Evolutionary conservation across 2,113 vertebrate genomes (phyloP).

Genomic region (Callipepla squamata): DNA sequence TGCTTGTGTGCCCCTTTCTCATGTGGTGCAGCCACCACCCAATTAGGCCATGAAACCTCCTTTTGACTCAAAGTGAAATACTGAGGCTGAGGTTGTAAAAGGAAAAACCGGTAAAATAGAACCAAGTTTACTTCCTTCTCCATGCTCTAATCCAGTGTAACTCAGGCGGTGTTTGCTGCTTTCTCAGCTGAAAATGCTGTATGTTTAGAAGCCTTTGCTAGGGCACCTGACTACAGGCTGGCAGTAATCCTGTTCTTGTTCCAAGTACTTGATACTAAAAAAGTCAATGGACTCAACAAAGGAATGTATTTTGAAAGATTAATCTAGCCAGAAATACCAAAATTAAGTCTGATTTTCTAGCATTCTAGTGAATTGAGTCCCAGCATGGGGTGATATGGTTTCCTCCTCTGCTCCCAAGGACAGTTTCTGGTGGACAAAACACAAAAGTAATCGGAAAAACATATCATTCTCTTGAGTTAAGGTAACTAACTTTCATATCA

Average conservation of each 20-base stretch:
- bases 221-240: neutral
- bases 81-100: neutral
- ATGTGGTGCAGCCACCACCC: neutral
- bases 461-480: neutral
- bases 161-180: neutral
- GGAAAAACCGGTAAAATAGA: neutral
- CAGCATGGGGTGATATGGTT: neutral
- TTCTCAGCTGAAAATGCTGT: neutral
- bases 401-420: fast-evolving
- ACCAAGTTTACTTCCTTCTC: neutral
- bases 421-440: neutral
- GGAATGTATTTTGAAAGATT: neutral
- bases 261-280: neutral
- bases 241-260: neutral
- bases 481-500: neutral
- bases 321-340: neutral
- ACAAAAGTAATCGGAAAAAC: neutral
- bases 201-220: neutral
- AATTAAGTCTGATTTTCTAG: neutral
- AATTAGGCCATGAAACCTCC: neutral
- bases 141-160: neutral
- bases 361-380: neutral
- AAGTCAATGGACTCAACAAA: neutral
- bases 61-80: neutral
- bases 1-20: neutral